Evolutionary conservation across 2,888 invertebrate species (phyloP).

Genomic region (Heliconius ismenius): DNA sequence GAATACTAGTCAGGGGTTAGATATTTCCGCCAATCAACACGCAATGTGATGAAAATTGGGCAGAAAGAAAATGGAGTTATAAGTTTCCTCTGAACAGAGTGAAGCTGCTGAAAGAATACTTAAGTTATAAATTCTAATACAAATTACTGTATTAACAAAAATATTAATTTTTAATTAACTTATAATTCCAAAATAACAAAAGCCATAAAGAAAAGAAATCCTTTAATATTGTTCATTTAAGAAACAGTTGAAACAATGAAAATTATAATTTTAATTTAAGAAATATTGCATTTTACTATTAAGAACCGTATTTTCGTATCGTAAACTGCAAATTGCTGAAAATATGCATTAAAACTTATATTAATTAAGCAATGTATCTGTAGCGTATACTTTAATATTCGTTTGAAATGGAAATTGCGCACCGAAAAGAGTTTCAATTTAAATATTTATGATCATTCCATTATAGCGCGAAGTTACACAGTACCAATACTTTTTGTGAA

Average conservation of each 20-base stretch:
- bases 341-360: constrained; percentile 20
- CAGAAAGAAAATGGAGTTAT: too few species aligned
- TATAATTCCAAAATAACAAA: too few species aligned
- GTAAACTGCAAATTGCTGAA: constrained; percentile 8
- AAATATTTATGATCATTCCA: constrained; percentile 22
- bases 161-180: too few species aligned
- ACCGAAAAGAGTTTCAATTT: constrained; percentile 3
- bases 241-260: not conserved
- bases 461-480: constrained; percentile 1
- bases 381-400: constrained; percentile 21
- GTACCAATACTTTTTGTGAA: constrained; percentile 7
- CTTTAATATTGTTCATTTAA: not conserved
- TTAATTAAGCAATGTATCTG: constrained; percentile 20
- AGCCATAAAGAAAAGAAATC: not conserved
- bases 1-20: not conserved
- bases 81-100: too few species aligned
- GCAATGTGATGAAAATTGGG: too few species aligned
- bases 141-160: too few species aligned
- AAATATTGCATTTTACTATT: constrained; percentile 10
- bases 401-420: constrained; percentile 19
- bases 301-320: not conserved
- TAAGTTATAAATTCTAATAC: too few species aligned
- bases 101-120: too few species aligned
- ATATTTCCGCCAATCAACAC: too few species aligned
- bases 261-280: not conserved